Conservation (phyloP, 2,113 vertebrate genomes). For the Hemiprocne comata region DNA sequence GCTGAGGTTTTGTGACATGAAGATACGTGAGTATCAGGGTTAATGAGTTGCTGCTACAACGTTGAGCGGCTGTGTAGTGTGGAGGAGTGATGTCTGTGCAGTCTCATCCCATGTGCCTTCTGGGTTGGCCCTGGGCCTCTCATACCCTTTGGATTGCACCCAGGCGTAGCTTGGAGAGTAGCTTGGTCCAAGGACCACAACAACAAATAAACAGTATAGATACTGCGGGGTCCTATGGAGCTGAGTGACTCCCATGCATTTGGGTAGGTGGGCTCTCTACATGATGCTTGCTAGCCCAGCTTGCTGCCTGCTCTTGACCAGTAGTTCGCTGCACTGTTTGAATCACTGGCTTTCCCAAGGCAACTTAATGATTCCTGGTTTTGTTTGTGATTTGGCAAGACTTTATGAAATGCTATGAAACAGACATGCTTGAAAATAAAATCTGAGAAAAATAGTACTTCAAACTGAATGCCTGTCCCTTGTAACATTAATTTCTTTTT, state of each 20-base stretch:
- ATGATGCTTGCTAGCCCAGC: background rate
- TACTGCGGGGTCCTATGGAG: background rate
- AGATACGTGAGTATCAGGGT: accelerated
- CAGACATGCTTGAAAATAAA: background rate
- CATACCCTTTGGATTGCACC: background rate
- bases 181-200: background rate
- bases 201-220: background rate
- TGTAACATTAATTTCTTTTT: background rate
- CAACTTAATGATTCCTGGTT: background rate
- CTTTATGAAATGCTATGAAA: background rate
- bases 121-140: background rate
- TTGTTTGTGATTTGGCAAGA: background rate
- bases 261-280: background rate
- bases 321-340: background rate
- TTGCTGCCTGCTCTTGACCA: background rate
- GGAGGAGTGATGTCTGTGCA: background rate
- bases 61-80: background rate
- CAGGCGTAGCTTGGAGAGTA: background rate
- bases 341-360: background rate
- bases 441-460: background rate
- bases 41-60: background rate
- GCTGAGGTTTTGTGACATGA: background rate
- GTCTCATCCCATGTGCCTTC: background rate
- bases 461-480: background rate
- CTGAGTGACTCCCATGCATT: background rate